Evolutionary conservation across 2,113 vertebrate genomes (phyloP).

Genomic region (Garra rufa): DNA sequence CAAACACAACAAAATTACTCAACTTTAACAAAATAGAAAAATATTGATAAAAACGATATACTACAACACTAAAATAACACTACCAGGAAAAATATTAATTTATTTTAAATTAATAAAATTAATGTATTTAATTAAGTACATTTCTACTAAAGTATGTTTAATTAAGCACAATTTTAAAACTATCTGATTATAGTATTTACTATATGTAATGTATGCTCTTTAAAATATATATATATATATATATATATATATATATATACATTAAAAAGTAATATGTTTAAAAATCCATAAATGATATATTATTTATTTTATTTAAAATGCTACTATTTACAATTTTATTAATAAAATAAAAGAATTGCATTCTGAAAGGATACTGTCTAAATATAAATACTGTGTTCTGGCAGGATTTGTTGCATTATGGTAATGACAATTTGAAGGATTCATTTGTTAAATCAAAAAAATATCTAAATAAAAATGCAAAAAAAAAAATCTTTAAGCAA

Average conservation of each 20-base stretch:
- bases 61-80: too few relatives aligned
- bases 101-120: background rate
- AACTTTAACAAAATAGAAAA: too few relatives aligned
- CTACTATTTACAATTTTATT: too few relatives aligned
- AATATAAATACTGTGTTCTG: background rate
- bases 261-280: background rate
- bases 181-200: background rate
- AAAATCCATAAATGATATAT: background rate
- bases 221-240: too few relatives aligned
- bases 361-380: background rate
- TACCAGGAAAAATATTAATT: background rate
- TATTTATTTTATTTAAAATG: background rate
- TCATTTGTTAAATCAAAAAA: background rate
- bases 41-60: too few relatives aligned
- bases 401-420: background rate
- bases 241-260: too few relatives aligned
- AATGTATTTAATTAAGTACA: background rate
- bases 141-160: background rate
- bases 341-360: background rate
- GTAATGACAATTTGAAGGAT: background rate
- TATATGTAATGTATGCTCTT: background rate
- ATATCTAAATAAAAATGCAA: too few relatives aligned
- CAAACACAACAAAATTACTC: too few relatives aligned
- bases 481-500: background rate
- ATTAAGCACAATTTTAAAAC: background rate